These are phyloP conservation scores for Grantiella picta DNA, from an alignment of 2,113 vertebrate species.

Conservation along the genomic window DNA sequence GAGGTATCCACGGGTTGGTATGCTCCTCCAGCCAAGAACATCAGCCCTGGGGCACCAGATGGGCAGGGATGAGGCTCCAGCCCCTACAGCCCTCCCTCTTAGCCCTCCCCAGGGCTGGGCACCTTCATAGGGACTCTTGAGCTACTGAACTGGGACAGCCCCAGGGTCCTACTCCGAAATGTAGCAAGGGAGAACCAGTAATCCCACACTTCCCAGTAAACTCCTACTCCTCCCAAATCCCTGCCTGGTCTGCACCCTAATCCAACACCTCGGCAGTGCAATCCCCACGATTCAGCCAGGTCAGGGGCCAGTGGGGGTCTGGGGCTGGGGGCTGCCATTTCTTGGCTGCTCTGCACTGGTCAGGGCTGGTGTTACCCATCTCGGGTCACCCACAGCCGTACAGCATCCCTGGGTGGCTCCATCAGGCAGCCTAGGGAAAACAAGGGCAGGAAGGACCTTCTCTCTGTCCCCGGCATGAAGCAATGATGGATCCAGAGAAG, in stretches of 20 bases:
- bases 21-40: neutral
- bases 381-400: neutral
- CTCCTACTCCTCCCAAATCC: neutral
- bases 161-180: neutral
- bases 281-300: too few species aligned
- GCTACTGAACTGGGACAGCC: fast-evolving
- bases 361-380: neutral
- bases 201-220: neutral
- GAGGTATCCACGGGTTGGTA: neutral
- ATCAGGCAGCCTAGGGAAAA: neutral
- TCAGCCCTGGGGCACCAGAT: neutral
- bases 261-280: fast-evolving
- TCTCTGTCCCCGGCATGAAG: neutral
- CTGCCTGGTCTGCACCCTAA: neutral
- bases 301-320: neutral
- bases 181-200: neutral
- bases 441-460: neutral
- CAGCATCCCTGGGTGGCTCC: neutral
- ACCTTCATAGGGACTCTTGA: neutral
- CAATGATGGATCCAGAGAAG: neutral
- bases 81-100: neutral
- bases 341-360: neutral
- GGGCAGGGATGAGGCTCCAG: neutral
- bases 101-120: fast-evolving
- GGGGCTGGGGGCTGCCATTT: neutral